These are phyloP conservation scores for Sebastes itinus DNA, from an alignment of 2,797 vertebrate species.

Conservation along the genomic window DNA sequence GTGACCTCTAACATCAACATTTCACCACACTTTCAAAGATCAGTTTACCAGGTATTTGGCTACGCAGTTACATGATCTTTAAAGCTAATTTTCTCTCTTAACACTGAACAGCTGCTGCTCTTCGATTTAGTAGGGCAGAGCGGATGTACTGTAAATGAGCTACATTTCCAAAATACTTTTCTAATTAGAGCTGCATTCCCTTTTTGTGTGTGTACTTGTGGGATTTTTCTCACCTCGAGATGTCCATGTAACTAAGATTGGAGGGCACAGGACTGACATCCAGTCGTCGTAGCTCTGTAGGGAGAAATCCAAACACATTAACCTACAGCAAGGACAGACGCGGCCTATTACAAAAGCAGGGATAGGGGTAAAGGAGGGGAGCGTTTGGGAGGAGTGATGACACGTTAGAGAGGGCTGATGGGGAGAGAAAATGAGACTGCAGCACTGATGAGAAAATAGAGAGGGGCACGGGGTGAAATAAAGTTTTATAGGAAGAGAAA, in stretches of 20 bases:
- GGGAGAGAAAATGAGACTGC: slow-evolving; percentile 40
- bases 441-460: slow-evolving; percentile 28
- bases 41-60: not conserved
- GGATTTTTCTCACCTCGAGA: slow-evolving; percentile 89
- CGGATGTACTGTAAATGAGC: not conserved
- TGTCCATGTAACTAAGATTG: slow-evolving; percentile 91
- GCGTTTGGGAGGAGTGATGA: slow-evolving; percentile 2
- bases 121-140: not conserved
- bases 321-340: slow-evolving; percentile 65
- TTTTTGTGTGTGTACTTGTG: slow-evolving; percentile 11
- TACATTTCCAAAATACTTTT: not conserved
- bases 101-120: not conserved
- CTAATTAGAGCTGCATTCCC: not conserved
- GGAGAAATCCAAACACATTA: slow-evolving; percentile 67
- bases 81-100: not conserved
- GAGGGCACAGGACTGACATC: slow-evolving; percentile 92
- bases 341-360: slow-evolving; percentile 43
- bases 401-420: slow-evolving; percentile 27
- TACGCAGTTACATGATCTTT: not conserved
- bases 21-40: not conserved
- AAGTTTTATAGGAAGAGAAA: not conserved
- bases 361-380: slow-evolving; percentile 39
- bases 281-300: slow-evolving; percentile 89
- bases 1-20: not conserved
- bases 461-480: not conserved